These are phyloP conservation scores for Paraplagusia blochii DNA, from an alignment of 2,113 vertebrate genomes.

Conservation along the genomic window DNA sequence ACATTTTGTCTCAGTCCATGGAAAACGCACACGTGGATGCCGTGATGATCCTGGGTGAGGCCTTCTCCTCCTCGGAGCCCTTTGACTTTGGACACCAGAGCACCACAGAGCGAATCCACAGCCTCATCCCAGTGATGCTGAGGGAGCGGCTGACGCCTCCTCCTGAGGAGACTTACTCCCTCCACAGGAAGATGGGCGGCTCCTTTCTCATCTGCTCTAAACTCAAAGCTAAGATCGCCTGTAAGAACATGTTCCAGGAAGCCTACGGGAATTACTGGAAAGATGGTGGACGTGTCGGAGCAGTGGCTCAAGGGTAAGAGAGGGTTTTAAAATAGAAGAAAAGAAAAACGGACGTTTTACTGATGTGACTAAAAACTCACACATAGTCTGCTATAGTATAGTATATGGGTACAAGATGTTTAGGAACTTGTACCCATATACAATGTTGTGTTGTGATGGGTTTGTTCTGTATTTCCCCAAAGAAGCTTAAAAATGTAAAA, in stretches of 20 bases:
- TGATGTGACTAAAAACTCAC: conserved; percentile 14
- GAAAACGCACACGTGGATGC: conserved; percentile 65
- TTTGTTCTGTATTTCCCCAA: too few relatives aligned
- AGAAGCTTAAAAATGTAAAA: too few relatives aligned
- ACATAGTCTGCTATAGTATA: too few relatives aligned
- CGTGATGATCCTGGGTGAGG: conserved; percentile 68
- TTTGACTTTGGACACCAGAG: conserved; percentile 71
- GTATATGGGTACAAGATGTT: neutral
- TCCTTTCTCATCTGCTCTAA: conserved; percentile 98
- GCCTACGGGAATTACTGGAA: conserved; percentile 83
- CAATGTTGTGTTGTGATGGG: too few relatives aligned
- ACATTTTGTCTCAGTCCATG: conserved; percentile 81
- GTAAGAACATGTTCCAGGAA: conserved; percentile 88
- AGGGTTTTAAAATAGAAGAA: too few relatives aligned
- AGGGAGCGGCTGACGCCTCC: conserved; percentile 87
- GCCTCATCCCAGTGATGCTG: conserved; percentile 72
- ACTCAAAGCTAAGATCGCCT: conserved; percentile 85
- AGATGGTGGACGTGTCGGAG: neutral
- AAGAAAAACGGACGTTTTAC: neutral
- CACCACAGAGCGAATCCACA: conserved; percentile 67
- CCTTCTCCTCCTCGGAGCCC: conserved; percentile 50
- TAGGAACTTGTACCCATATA: conserved; percentile 4
- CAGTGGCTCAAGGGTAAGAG: neutral
- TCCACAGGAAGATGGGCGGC: conserved; percentile 96
- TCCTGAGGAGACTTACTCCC: conserved; percentile 92